A percentile compares a stretch with the other conserved stretches of the same genome.
These are phyloP conservation scores for Lophotriccus pileatus DNA, from an alignment of 2,797 vertebrate species.

Conservation along the genomic window DNA sequence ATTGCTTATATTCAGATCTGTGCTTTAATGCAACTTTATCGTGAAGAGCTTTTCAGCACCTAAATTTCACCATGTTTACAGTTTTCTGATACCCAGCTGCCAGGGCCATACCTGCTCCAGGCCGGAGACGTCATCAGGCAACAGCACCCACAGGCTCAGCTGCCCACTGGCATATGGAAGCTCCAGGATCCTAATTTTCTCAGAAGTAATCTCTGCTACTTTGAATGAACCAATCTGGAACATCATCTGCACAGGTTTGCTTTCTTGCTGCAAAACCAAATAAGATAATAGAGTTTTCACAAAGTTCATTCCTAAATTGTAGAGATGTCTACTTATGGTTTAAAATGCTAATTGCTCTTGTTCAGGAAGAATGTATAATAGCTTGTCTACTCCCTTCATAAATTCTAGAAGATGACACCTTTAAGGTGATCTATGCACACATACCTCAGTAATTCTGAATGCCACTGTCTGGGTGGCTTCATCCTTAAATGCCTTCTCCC, in stretches of 20 bases:
- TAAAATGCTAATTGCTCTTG: not conserved
- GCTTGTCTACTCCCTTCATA: not conserved
- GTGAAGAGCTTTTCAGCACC: not conserved
- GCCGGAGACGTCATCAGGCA: slow-evolving; percentile 9
- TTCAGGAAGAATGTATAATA: not conserved
- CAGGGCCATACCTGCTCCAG: slow-evolving; percentile 34
- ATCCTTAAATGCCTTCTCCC: slow-evolving; percentile 80
- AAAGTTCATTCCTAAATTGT: not conserved
- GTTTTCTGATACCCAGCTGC: not conserved
- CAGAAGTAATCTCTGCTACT: not conserved
- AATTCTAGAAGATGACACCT: not conserved
- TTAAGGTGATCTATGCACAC: not conserved
- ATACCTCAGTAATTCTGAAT: slow-evolving; percentile 80
- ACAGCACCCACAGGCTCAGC: slow-evolving; percentile 3
- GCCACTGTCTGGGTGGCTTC: slow-evolving; percentile 76
- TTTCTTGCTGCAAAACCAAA: slow-evolving; percentile 47
- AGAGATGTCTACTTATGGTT: not conserved
- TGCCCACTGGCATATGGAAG: not conserved
- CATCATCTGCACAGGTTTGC: slow-evolving; percentile 45
- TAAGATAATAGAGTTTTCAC: not conserved
- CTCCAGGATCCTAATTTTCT: slow-evolving; percentile 4
- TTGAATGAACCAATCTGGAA: not conserved
- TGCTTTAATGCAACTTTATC: not conserved
- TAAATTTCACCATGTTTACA: not conserved
- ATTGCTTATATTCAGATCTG: not conserved